phyloP scores from a whole-genome alignment of 2,888 invertebrate species.

The Melipona bicolor region DNA sequence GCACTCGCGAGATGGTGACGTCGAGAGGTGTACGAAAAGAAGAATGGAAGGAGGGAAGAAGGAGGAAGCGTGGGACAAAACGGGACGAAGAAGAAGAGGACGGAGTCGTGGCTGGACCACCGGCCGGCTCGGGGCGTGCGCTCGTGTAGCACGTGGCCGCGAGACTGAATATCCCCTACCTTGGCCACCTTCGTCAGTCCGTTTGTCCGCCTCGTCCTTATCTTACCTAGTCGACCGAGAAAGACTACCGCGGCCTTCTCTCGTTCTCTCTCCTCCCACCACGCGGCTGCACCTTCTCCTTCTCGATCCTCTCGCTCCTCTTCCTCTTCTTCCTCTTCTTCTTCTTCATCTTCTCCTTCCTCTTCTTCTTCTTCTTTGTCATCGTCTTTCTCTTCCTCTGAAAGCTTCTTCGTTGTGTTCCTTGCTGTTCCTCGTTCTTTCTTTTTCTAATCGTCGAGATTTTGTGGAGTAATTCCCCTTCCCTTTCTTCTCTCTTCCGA shows the following conservation, averaged over 20 bases:
- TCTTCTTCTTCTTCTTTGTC: constrained; percentile 30
- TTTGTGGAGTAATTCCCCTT: background rate
- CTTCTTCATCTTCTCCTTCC: constrained; percentile 30
- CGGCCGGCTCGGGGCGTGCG: constrained; percentile 82
- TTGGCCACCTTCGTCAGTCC: constrained; percentile 79
- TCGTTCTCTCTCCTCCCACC: constrained; percentile 56
- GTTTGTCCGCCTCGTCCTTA: constrained; percentile 80
- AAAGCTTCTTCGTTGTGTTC: constrained; percentile 19
- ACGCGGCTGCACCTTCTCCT: constrained; percentile 32
- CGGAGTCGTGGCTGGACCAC: constrained; percentile 74
- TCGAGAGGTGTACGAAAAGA: constrained; percentile 20
- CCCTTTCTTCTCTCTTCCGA: background rate
- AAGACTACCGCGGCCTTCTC: constrained; percentile 74
- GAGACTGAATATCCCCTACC: constrained; percentile 83
- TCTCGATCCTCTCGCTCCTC: constrained; percentile 34
- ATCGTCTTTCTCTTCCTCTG: constrained; percentile 25
- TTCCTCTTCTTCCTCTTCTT: constrained; percentile 30
- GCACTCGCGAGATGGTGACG: background rate
- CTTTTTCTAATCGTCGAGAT: constrained; percentile 1
- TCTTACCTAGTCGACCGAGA: constrained; percentile 75
- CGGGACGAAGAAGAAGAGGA: constrained; percentile 70
- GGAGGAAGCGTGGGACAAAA: constrained; percentile 60
- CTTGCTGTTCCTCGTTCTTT: constrained; percentile 12
- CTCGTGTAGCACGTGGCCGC: constrained; percentile 83
- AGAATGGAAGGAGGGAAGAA: constrained; percentile 47